phyloP scores from a whole-genome alignment of 30 jellyfish, hydroid and myxozoan genomes.

The Aurelia sp. region DNA sequence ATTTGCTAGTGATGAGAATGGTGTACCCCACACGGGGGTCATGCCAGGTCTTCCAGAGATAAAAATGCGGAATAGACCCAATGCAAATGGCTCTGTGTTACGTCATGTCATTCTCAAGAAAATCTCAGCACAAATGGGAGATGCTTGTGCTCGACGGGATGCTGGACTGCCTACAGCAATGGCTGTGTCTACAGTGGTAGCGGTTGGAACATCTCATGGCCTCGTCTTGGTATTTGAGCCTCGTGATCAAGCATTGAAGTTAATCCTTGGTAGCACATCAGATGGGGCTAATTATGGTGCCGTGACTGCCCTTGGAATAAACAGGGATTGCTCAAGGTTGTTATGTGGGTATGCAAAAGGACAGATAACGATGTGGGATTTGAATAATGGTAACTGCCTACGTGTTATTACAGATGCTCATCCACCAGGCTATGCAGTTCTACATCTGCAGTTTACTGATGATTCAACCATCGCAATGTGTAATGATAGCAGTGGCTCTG shows the following conservation, averaged over 20 bases:
- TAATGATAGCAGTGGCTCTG: slow-evolving; percentile 99
- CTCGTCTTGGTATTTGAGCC: slow-evolving; percentile 97
- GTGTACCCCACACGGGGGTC: slow-evolving; percentile 49
- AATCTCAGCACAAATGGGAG: slow-evolving; percentile 94
- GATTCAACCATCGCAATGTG: slow-evolving; percentile 96
- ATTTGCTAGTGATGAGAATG: slow-evolving; percentile 68
- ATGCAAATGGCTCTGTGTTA: slow-evolving; percentile 86
- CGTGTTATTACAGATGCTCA: slow-evolving; percentile 98
- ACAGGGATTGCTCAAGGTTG: slow-evolving; percentile 91
- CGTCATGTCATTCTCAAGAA: slow-evolving; percentile 95
- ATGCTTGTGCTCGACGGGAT: slow-evolving; percentile 97
- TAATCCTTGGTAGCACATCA: slow-evolving; percentile 84
- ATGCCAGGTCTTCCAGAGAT: slow-evolving; percentile 77
- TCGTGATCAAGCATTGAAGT: slow-evolving; percentile 91
- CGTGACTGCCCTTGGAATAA: slow-evolving; percentile 97
- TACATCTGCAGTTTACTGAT: slow-evolving; percentile 98
- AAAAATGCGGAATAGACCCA: slow-evolving; percentile 65
- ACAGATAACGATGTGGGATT: slow-evolving; percentile 99
- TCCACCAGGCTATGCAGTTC: slow-evolving; percentile 97
- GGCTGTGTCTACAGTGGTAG: slow-evolving; percentile 92
- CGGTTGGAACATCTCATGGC: slow-evolving; percentile 99
- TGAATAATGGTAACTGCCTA: slow-evolving; percentile 86
- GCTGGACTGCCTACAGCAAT: slow-evolving; percentile 99
- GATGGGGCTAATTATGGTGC: slow-evolving; percentile 99
- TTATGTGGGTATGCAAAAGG: slow-evolving; percentile 99